These are phyloP conservation scores for Helicolenus hilgendorfi DNA, from an alignment of 2,797 vertebrate species.

Conservation along the genomic window DNA sequence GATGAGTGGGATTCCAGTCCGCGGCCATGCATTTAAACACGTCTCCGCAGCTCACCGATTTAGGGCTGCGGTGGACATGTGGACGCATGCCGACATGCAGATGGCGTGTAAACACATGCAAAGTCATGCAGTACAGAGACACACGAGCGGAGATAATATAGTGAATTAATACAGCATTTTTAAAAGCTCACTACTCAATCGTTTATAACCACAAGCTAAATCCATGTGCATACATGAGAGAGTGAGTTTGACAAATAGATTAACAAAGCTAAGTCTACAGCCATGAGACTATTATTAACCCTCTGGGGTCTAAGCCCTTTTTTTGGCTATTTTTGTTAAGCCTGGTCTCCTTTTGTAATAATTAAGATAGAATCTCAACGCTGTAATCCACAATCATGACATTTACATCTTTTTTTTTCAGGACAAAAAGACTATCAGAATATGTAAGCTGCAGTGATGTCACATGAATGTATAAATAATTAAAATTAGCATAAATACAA, in stretches of 20 bases:
- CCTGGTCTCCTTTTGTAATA: too few species aligned
- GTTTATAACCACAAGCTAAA: not conserved
- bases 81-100: not conserved
- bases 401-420: too few species aligned
- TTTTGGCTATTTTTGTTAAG: too few species aligned
- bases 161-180: not conserved
- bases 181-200: not conserved
- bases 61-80: not conserved
- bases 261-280: not conserved
- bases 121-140: not conserved
- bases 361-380: too few species aligned
- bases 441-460: too few species aligned
- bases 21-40: slow-evolving; percentile 75
- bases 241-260: not conserved
- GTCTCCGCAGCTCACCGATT: slow-evolving; percentile 26
- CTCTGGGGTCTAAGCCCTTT: too few species aligned
- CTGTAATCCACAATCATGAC: too few species aligned
- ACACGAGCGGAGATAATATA: not conserved
- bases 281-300: not conserved
- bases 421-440: too few species aligned
- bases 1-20: slow-evolving; percentile 67
- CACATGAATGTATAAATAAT: too few species aligned
- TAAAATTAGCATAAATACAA: too few species aligned
- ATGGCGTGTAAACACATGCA: slow-evolving; percentile 9
- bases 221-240: not conserved